Percentiles rank a stretch among this genome's conserved stretches.
phyloP scores from a whole-genome alignment of 2,113 vertebrate genomes.

The Ammodytes dubius region DNA sequence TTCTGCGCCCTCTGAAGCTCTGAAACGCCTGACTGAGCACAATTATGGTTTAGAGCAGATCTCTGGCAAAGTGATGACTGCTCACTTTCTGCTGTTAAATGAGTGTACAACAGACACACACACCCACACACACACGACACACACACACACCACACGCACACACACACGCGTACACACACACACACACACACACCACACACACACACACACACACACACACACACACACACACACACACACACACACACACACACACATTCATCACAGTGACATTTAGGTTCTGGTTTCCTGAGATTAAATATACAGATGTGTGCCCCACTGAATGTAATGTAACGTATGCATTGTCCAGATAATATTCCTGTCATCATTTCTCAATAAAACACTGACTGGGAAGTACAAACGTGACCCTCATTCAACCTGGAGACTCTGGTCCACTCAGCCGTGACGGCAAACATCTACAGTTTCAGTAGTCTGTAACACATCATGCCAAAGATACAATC shows the following conservation, averaged over 20 bases:
- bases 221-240: conserved; percentile 30
- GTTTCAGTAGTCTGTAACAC: conserved; percentile 33
- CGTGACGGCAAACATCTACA: conserved; percentile 51
- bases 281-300: conserved; percentile 65
- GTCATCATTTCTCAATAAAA: conserved; percentile 47
- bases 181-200: conserved; percentile 37
- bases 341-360: conserved; percentile 34
- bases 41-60: conserved; percentile 67
- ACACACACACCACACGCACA: conserved; percentile 32
- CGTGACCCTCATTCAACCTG: conserved; percentile 7
- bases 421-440: conserved; percentile 40
- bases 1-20: conserved; percentile 48
- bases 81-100: conserved; percentile 56
- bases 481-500: conserved; percentile 54
- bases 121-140: conserved; percentile 32
- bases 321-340: conserved; percentile 58
- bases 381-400: conserved; percentile 34
- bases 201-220: conserved; percentile 28
- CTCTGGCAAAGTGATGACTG: conserved; percentile 59
- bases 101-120: conserved; percentile 32
- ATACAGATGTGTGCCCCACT: conserved; percentile 54
- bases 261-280: conserved; percentile 43
- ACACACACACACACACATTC: conserved; percentile 38
- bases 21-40: conserved; percentile 62
- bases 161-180: conserved; percentile 37